Evolutionary conservation across 2,888 invertebrate genomes (phyloP), one percentile per base, ranked within the genome.

Genomic region (Luffia ferchaultella): DNA sequence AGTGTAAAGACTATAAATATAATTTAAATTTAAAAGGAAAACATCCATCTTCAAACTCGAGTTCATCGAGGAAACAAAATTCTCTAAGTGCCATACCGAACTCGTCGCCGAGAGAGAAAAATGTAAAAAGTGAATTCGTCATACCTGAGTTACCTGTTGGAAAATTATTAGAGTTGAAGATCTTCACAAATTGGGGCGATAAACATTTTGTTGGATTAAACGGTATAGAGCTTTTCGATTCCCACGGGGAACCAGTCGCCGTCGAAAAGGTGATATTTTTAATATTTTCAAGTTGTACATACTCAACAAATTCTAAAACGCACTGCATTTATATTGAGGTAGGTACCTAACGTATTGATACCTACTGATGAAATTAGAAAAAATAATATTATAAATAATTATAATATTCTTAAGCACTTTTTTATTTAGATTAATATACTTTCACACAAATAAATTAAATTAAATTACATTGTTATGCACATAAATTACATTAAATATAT

Each of bases 101-200:
- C 12, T 17, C n/a, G 9, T n/a, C 16, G 19, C 1, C 18, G 16
- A 18, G n/a, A 40, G 19, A n/a, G 20, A 67, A 64, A 47, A 73
- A 63, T 57, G 52, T 54, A 3, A 74, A 68, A 53, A 69, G 59
- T 50, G 86, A 87, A 60, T 93, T 93, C 67, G 79, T 90, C 42
- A 92, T 93, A 54, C 93, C 93, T 0, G 91, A 92, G 69, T 73
- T 93, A 57, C 93, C 93, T 0, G 74, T 73, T 54, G 93, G 93
- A n/a, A 75, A 84, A 60, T 70, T 86, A 50, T 64, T 93, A 60
- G 85, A 87, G 55, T 75, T 93, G 50, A 88, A 90, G 66, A 91
- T 93, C 56, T 74, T 86, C 51, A 86, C 85, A 16, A 92, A 93
- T 20, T 93, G 93, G 93, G 93, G 93, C 7, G 93, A 93, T 65